Evolutionary conservation across 2,888 invertebrate species (phyloP).

Genomic region (Poecilus cupreus): DNA sequence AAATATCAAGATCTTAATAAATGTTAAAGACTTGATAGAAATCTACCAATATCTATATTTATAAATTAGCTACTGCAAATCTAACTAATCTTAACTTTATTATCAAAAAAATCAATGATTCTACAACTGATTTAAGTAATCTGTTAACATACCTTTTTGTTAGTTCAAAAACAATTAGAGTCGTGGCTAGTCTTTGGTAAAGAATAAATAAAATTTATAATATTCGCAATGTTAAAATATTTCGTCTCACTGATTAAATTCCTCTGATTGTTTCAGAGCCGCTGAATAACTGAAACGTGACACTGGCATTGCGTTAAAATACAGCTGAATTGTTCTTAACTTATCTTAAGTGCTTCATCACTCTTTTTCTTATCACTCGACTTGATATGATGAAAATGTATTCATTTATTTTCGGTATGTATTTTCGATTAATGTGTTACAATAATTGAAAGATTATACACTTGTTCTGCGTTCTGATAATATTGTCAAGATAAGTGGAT

Average conservation of each 20-base stretch:
- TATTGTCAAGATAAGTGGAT: neutral
- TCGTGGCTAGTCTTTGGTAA: neutral
- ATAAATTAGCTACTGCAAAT: neutral
- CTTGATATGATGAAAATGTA: constrained; percentile 14
- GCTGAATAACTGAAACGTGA: constrained; percentile 34
- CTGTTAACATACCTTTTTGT: constrained; percentile 4
- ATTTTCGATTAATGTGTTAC: neutral
- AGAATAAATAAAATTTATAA: no score
- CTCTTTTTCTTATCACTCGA: constrained; percentile 8
- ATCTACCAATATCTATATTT: neutral
- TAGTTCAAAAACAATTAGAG: neutral
- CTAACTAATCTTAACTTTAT: neutral
- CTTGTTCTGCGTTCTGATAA: neutral
- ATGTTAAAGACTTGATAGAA: neutral
- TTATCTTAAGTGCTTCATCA: constrained; percentile 40
- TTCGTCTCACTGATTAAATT: neutral
- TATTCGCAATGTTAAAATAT: neutral
- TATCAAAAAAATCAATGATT: constrained; percentile 25
- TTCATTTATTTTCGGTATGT: neutral
- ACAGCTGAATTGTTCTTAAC: constrained; percentile 7
- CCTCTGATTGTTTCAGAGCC: constrained; percentile 15
- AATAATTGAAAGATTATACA: neutral
- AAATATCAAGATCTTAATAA: neutral
- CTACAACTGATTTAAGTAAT: constrained; percentile 8
- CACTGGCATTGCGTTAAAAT: neutral